Percentiles rank a stretch among this genome's conserved stretches.
Conservation (phyloP, 1,140 invertebrate species). For the Campodea augens region DNA sequence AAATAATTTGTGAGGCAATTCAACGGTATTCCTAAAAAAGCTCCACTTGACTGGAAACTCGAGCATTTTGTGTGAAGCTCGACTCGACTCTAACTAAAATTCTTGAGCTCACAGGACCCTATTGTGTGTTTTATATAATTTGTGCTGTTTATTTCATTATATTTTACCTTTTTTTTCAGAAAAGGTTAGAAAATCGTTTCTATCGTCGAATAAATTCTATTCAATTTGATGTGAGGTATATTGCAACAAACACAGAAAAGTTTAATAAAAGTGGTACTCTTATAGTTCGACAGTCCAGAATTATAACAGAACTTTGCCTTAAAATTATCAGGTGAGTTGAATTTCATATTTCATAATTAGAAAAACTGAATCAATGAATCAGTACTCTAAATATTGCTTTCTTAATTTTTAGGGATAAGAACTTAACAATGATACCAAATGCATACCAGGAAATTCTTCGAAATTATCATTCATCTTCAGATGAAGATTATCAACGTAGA, state of each 20-base stretch:
- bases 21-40: no score
- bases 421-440: background rate
- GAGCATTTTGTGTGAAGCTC: no score
- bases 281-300: constrained; percentile 77
- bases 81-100: no score
- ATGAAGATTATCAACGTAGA: no score
- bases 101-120: no score
- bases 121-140: background rate
- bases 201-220: constrained; percentile 77
- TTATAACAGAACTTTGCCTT: constrained; percentile 73
- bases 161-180: constrained; percentile 14
- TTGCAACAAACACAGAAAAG: constrained; percentile 80
- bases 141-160: background rate
- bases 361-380: constrained; percentile 23
- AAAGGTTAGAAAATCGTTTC: constrained; percentile 66
- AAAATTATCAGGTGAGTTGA: constrained; percentile 55
- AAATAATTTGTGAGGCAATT: no score
- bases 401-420: background rate
- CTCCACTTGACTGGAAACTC: no score
- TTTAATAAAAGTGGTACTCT: constrained; percentile 74
- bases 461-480: no score
- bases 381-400: background rate
- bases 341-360: constrained; percentile 21
- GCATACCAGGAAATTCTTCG: background rate
- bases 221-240: constrained; percentile 83